Evolutionary conservation across 35 echinoderm and acorn worm genomes (phyloP).

Genomic region (Lytechinus variegatus): DNA sequence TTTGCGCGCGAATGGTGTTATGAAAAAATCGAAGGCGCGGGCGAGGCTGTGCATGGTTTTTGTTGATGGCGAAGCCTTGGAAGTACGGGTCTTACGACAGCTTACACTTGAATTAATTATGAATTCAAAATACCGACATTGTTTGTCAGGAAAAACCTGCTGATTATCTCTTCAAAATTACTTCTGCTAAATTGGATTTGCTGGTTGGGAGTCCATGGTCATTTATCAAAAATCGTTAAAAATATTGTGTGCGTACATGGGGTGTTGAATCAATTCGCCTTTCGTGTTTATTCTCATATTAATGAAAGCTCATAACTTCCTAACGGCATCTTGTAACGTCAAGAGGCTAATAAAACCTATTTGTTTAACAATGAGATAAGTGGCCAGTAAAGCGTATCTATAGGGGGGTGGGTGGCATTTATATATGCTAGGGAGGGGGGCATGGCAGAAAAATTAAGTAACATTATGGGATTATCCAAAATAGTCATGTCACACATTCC

Average conservation of each 20-base stretch:
- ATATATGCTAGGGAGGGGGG: not conserved
- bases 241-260: not conserved
- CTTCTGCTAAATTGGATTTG: not conserved
- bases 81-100: not conserved
- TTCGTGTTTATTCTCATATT: not conserved
- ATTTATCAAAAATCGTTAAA: not conserved
- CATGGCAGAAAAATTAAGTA: no score
- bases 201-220: not conserved
- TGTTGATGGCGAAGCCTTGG: not conserved
- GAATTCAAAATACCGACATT: conserved; percentile 39
- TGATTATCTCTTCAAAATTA: conserved; percentile 40
- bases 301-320: not conserved
- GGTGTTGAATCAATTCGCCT: not conserved
- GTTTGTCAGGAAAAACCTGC: conserved; percentile 2
- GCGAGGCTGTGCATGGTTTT: not conserved
- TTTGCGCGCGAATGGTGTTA: conserved; percentile 5
- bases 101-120: conserved; percentile 36
- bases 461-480: no score
- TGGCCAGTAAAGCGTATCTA: no score
- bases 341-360: no score
- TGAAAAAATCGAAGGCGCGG: conserved; percentile 25
- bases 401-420: not conserved
- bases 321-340: not conserved
- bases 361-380: no score
- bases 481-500: no score